Evolutionary conservation across 2,113 vertebrate genomes (phyloP).

Genomic region (Cyanocitta stelleri): DNA sequence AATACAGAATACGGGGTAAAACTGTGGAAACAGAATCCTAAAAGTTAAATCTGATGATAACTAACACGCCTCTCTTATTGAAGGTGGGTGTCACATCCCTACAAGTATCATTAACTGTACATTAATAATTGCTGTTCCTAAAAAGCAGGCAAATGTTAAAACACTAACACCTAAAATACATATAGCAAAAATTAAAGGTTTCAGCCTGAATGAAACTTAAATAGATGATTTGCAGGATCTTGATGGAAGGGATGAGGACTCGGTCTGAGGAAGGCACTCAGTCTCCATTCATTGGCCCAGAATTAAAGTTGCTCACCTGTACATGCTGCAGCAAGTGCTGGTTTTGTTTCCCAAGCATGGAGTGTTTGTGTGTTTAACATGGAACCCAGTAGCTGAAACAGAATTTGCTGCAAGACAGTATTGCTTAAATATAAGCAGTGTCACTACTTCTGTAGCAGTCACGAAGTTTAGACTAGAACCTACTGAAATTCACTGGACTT

Average conservation of each 20-base stretch:
- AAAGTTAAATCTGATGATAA: background rate
- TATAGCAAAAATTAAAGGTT: background rate
- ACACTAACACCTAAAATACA: background rate
- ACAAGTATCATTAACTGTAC: background rate
- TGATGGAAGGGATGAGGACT: background rate
- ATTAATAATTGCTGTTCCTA: background rate
- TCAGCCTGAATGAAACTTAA: background rate
- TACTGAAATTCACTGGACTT: background rate
- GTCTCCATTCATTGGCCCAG: rapidly evolving
- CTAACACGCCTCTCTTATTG: background rate
- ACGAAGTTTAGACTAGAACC: background rate
- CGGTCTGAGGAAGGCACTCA: background rate
- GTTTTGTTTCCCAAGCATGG: background rate
- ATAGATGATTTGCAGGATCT: background rate
- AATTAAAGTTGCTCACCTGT: background rate
- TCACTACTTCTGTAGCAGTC: background rate
- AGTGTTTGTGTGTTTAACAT: background rate
- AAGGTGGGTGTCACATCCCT: background rate
- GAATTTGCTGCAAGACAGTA: background rate
- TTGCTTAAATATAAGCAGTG: background rate
- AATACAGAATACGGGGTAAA: background rate
- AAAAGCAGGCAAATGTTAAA: background rate
- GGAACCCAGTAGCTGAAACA: background rate
- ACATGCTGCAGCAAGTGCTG: background rate
- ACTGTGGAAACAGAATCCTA: background rate